Conservation (phyloP, 1,140 invertebrate species). For the Holcopasites calliopsidis region DNA sequence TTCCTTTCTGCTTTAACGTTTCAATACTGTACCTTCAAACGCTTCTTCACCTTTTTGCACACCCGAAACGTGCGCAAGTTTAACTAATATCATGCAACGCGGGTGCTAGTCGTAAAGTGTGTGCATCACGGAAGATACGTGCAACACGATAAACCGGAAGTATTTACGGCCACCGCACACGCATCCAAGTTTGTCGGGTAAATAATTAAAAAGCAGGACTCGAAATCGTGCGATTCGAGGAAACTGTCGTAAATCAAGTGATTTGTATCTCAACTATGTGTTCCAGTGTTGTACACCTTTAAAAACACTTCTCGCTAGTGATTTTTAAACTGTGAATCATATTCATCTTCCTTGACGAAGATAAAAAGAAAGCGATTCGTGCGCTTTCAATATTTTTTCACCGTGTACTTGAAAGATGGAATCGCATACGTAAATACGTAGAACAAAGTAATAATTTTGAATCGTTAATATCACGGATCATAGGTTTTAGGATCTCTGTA, state of each 20-base stretch:
- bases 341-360: not conserved
- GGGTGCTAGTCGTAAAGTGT: not conserved
- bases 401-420: too few species aligned
- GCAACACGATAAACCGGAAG: not conserved
- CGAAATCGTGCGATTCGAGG: not conserved
- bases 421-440: too few species aligned
- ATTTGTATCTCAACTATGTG: not conserved
- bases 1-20: not conserved
- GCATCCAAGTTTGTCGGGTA: not conserved
- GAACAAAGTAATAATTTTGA: too few species aligned
- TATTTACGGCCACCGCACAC: not conserved
- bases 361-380: not conserved
- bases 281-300: not conserved
- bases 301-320: not conserved
- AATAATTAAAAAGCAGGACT: not conserved
- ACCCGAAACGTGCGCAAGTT: not conserved
- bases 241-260: not conserved
- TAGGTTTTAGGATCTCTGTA: not conserved
- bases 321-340: not conserved
- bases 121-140: not conserved
- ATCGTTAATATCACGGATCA: too few species aligned
- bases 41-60: not conserved
- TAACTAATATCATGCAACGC: not conserved
- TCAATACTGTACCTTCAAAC: not conserved
- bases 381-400: not conserved